Evolutionary conservation across 2,888 invertebrate genomes (phyloP), one percentile per base, ranked within the genome.

Genomic region (Synergus gifuensis): DNA sequence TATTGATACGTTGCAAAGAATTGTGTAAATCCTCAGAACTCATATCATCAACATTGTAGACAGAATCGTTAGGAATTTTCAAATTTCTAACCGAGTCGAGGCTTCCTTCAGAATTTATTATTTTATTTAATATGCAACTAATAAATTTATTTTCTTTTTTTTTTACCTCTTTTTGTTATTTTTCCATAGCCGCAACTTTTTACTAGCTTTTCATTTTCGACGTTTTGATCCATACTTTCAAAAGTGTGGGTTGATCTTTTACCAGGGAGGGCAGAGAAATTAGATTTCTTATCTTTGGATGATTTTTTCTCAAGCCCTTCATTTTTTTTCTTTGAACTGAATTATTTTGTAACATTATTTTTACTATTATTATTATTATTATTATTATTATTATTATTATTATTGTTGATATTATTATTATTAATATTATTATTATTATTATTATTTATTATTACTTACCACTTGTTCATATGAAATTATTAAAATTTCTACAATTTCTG

Each of bases 1-100:
- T 69, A 14, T 78, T 78, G 49, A 81, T 78, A 64, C 73, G 69
- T 22, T 78, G 22, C 36, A 78, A 18, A n/a, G 76, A 69, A 40
- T 77, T 58, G 12, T 78, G 78, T 16, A 78, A 73, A 40, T 78
- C 73, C 58, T 81, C 76, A 16, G 66, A 44, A 9, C 76, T 62
- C 11, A 76, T 54, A 28, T 78, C 62, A 44, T 69, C 46, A 7
- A 63, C 36, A 18, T 54, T 36, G 28, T 11, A 79, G 28, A 67
- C 11, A 54, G 42, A n/a, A 58, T 67, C 76, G 58, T 11, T 8
- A n/a, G 9, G 5, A 66, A n/a, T 40, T 40, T n/a, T 44, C 7
- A 9, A 66, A 18, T 42, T 18, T 9, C 7, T 44, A 3, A 66
- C 12, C 12, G 60, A 66, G 18, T n/a, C 9, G 40, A 64, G 1